Percentiles rank a stretch among this genome's conserved stretches.
These are phyloP conservation scores for Orussus abietinus DNA, from an alignment of 1,140 invertebrate genomes.

Conservation along the genomic window DNA sequence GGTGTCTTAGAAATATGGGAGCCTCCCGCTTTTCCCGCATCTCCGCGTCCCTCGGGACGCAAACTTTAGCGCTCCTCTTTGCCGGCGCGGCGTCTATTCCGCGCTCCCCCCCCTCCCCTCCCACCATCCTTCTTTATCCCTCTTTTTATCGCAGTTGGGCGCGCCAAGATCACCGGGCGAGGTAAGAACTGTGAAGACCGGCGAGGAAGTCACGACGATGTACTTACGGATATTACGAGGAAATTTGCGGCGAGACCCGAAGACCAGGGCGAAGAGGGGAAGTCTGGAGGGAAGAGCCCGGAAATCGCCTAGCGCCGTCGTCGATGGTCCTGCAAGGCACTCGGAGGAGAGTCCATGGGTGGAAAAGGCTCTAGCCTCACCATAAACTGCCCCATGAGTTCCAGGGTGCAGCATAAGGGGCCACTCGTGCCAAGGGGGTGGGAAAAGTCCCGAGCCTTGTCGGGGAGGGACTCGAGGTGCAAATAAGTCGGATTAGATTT, in stretches of 20 bases:
- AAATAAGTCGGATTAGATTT: neutral
- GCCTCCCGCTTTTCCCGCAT: neutral
- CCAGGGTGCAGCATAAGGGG: neutral
- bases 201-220: constrained; percentile 21
- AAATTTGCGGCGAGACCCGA: constrained; percentile 10
- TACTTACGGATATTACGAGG: constrained; percentile 34
- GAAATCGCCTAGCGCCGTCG: too few relatives aligned
- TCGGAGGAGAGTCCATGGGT: neutral
- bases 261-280: constrained; percentile 7
- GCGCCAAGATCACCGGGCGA: too few relatives aligned
- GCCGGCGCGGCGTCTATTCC: neutral
- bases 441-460: too few relatives aligned
- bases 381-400: too few relatives aligned
- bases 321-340: neutral
- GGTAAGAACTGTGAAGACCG: neutral
- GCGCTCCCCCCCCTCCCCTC: neutral
- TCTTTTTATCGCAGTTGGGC: constrained; percentile 2
- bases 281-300: constrained; percentile 2
- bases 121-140: constrained; percentile 1
- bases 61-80: neutral
- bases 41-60: neutral
- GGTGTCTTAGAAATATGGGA: constrained; percentile 24
- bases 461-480: too few relatives aligned
- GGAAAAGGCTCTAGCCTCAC: too few relatives aligned
- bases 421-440: neutral